Evolutionary conservation across 1,140 invertebrate species (phyloP).

Genomic region (Apis florea): DNA sequence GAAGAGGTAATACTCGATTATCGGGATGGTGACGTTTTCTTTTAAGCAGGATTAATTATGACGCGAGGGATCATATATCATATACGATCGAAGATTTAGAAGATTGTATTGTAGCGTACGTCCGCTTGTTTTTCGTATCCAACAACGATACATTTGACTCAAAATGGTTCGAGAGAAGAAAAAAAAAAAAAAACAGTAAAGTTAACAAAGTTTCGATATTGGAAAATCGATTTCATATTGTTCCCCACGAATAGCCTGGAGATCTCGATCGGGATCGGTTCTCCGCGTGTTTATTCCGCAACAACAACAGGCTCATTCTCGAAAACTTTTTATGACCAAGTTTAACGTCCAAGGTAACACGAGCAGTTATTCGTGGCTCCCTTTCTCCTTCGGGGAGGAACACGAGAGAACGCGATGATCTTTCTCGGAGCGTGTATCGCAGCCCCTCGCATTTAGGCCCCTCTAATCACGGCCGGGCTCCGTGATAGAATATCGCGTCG

Average conservation of each 20-base stretch:
- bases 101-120: no score
- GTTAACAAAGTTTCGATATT: neutral
- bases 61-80: neutral
- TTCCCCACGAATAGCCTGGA: neutral
- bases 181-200: no score
- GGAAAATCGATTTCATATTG: neutral
- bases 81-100: neutral
- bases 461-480: conserved; percentile 30
- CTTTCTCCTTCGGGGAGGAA: neutral
- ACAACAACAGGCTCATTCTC: neutral
- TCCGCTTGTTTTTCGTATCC: no score
- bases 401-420: neutral
- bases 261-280: neutral
- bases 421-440: neutral
- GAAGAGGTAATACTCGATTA: neutral
- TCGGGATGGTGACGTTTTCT: neutral
- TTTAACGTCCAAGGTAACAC: conserved; percentile 32
- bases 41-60: conserved; percentile 1
- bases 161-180: no score
- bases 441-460: neutral
- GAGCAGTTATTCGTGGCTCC: neutral
- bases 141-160: no score
- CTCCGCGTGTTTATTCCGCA: conserved; percentile 14
- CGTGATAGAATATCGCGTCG: conserved; percentile 1
- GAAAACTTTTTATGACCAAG: conserved; percentile 20